phyloP scores from a whole-genome alignment of 2,888 invertebrate genomes.

The Oligia strigilis region DNA sequence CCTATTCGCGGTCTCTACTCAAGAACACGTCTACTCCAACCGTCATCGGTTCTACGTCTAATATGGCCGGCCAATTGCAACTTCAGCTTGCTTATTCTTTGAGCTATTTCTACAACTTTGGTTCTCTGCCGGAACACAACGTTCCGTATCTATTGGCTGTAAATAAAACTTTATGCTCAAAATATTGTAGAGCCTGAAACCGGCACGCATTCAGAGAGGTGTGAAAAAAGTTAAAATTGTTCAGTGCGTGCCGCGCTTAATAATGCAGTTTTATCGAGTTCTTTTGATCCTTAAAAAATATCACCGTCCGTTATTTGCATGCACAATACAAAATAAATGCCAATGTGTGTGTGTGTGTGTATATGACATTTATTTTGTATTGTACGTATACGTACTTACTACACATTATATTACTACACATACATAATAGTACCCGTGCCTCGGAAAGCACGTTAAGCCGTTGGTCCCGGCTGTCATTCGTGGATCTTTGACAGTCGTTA shows the following conservation, averaged over 20 bases:
- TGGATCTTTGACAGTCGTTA: too few species aligned
- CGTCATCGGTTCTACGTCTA: not conserved
- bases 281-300: not conserved
- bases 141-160: not conserved
- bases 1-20: not conserved
- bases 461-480: too few species aligned
- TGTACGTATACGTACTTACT: not conserved
- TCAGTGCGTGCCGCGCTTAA: not conserved
- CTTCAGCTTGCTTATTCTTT: not conserved
- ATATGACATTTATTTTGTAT: too few species aligned
- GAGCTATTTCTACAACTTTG: not conserved
- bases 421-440: too few species aligned
- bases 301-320: not conserved
- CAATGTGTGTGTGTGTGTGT: too few species aligned
- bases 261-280: conserved; percentile 1
- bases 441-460: too few species aligned
- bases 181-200: not conserved
- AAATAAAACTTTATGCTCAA: not conserved
- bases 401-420: not conserved
- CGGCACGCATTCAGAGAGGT: conserved; percentile 2
- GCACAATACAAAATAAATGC: not conserved
- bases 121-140: too few species aligned
- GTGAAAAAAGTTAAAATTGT: conserved; percentile 18
- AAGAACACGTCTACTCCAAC: not conserved
- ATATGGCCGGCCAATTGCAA: not conserved